phyloP scores from a whole-genome alignment of 2,797 vertebrate genomes.

The Notoglanidium macrostoma region DNA sequence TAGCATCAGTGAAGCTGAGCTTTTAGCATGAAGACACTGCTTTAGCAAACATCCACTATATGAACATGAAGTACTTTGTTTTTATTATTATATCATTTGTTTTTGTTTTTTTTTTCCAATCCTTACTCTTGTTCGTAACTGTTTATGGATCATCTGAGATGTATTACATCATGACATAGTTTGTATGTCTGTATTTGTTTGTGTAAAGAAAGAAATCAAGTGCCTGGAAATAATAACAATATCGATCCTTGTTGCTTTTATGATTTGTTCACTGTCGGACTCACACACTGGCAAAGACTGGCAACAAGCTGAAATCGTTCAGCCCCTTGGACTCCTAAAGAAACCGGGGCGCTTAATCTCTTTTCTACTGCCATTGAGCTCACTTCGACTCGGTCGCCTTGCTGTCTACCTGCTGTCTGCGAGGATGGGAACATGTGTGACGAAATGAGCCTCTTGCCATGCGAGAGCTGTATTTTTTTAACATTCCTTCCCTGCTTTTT shows the following conservation, averaged over 20 bases:
- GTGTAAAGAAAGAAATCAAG: conserved; percentile 11
- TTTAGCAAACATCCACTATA: conserved; percentile 48
- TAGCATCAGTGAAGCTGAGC: conserved; percentile 45
- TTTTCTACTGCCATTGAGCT: conserved; percentile 60
- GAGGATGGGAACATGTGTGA: conserved; percentile 52
- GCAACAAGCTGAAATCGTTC: conserved; percentile 55
- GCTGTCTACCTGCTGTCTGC: conserved; percentile 58
- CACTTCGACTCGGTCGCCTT: conserved; percentile 61
- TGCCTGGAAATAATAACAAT: conserved; percentile 31
- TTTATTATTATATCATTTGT: conserved; percentile 1
- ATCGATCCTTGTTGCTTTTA: conserved; percentile 37
- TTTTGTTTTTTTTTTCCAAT: conserved; percentile 42
- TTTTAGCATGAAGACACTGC: conserved; percentile 38
- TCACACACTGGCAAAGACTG: conserved; percentile 60
- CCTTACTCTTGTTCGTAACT: conserved; percentile 38
- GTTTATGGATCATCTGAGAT: conserved; percentile 43
- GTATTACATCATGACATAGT: conserved; percentile 20
- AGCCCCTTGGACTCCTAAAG: conserved; percentile 45
- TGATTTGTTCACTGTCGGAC: conserved; percentile 56
- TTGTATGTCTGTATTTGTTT: conserved; percentile 23
- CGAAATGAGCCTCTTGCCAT: conserved; percentile 59
- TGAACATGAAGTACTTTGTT: conserved; percentile 70
- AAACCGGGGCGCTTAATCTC: conserved; percentile 22
- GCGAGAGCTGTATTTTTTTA: conserved; percentile 63
- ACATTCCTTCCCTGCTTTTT: conserved; percentile 69